Evolutionary conservation across 2,888 invertebrate species (phyloP), one percentile per base, ranked within the genome.

Genomic region (Taphrorychus bicolor): DNA sequence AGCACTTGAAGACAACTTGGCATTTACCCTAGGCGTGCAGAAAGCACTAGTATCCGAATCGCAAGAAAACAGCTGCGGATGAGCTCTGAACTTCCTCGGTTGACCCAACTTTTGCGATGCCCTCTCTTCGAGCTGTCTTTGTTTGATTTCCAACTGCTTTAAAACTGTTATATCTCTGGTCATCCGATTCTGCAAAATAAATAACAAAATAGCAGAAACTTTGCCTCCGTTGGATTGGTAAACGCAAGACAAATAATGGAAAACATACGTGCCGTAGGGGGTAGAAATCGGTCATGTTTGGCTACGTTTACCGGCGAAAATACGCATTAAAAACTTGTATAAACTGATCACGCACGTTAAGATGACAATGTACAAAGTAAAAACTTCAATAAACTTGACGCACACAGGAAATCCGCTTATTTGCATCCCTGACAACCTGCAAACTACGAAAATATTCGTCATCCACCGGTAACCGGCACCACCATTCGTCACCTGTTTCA

Each of bases 11-110:
- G 71, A 66, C 5, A 64, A 58, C 23, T 52, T 42, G 32, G 57
- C 5, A 21, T 48, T n/a, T 60, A 54, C 11, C 57, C 66, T 60
- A 0, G 73, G 66, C 17, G 72, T 68, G 32, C 42, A 48, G n/a
- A 69, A 67, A 0, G 66, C 40, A 1, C 59, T 66, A 1, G 70
- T 68, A 18, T 73, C 71, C 0, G 67, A 59, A 40, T 68, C 69
- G 0, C 71, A 73, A 5, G 14, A 21, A 17, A 59, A 41, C 5
- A 70, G 41, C 14, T 70, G 70, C 0, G 73, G 72, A 48, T 73
- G 73, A 4, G 71, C 64, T 19, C 49, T 42, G 23, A 73, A 73
- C 11, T 21, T 66, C 9, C 51, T 41, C 1, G 14, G 17, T 18
- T 59, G 14, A 7, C 18, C 7, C 3, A 16, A 16, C 22, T 58